phyloP scores from a whole-genome alignment of 2,888 invertebrate genomes.

The Orthosia cruda region DNA sequence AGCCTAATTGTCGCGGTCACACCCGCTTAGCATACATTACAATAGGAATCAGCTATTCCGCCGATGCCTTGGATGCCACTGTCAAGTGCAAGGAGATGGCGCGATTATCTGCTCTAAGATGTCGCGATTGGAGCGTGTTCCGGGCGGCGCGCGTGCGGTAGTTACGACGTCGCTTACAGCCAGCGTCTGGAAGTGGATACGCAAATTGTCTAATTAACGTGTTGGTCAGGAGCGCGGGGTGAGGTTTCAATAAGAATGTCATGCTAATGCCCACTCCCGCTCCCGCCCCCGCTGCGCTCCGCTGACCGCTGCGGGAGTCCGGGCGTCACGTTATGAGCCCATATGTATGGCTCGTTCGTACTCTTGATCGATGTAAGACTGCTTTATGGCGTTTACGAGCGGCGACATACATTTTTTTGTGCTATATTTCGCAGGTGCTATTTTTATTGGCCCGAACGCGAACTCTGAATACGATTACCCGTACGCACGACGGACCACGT shows the following conservation, averaged over 20 bases:
- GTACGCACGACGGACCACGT: not conserved
- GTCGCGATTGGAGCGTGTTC: conserved; percentile 57
- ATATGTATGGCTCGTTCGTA: conserved; percentile 74
- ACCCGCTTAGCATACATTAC: conserved; percentile 89
- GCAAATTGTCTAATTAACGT: conserved; percentile 90
- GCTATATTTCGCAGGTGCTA: conserved; percentile 73
- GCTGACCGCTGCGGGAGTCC: conserved; percentile 20
- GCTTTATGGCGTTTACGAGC: conserved; percentile 71
- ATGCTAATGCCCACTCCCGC: conserved; percentile 77
- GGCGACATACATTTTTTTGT: conserved; percentile 74
- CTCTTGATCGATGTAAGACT: conserved; percentile 68
- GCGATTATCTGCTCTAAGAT: conserved; percentile 68
- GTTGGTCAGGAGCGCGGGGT: conserved; percentile 75
- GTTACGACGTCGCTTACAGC: conserved; percentile 46
- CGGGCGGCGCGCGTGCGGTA: conserved; percentile 29
- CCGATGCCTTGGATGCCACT: conserved; percentile 81
- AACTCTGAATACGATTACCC: conserved; percentile 46
- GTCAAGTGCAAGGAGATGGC: conserved; percentile 70
- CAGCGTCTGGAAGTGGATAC: conserved; percentile 77
- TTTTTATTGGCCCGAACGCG: conserved; percentile 57
- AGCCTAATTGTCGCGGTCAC: conserved; percentile 88
- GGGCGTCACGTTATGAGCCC: conserved; percentile 63
- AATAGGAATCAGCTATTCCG: conserved; percentile 85
- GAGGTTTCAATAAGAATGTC: conserved; percentile 82
- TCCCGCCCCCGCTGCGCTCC: conserved; percentile 37